These are phyloP conservation scores for Myrmecophaga tridactyla DNA, from an alignment of 2,113 vertebrate species.

Conservation along the genomic window DNA sequence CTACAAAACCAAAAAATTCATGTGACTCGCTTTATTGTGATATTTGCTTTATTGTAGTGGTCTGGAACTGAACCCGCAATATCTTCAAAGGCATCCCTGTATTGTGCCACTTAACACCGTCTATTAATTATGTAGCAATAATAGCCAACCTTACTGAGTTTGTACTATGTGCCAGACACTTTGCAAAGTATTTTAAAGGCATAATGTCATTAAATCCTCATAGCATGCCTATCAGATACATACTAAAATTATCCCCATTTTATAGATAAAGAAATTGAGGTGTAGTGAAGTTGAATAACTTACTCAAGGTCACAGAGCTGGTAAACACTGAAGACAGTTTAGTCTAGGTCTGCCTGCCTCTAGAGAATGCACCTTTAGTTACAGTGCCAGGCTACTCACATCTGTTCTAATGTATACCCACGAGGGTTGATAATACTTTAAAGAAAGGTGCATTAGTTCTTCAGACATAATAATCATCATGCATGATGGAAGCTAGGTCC, in stretches of 20 bases:
- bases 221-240: background rate
- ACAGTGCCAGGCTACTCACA: background rate
- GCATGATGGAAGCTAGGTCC: background rate
- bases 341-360: background rate
- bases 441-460: background rate
- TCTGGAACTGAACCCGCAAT: too few relatives aligned
- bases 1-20: too few relatives aligned
- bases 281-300: background rate
- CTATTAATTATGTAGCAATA: background rate
- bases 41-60: too few relatives aligned
- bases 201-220: background rate
- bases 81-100: too few relatives aligned
- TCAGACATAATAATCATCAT: background rate
- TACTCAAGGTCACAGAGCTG: background rate
- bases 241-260: background rate
- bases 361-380: background rate
- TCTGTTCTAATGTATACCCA: background rate
- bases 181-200: background rate
- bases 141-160: background rate
- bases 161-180: background rate
- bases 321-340: background rate
- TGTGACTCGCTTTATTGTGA: too few relatives aligned
- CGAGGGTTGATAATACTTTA: background rate
- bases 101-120: background rate
- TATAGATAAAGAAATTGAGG: slow-evolving; percentile 10